A percentile compares a stretch with the other conserved stretches of the same genome.
phyloP scores from a whole-genome alignment of 2,797 vertebrate genomes.

The Characodon lateralis region DNA sequence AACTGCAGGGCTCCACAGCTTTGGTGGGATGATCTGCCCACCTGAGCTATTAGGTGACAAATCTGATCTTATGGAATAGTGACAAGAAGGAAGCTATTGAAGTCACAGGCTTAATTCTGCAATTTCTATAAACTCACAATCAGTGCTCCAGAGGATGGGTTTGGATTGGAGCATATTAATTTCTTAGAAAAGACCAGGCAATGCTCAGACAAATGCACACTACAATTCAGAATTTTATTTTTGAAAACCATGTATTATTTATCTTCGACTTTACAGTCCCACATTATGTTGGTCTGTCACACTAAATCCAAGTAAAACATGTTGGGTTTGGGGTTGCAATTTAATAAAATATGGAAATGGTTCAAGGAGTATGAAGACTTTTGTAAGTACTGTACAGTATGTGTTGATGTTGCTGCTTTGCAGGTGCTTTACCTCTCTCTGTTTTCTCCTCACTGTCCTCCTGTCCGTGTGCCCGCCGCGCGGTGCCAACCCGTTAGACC shows the following conservation, averaged over 20 bases:
- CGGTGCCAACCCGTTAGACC: slow-evolving; percentile 88
- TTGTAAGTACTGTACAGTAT: slow-evolving; percentile 4
- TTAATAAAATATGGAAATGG: neutral
- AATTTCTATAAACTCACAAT: neutral
- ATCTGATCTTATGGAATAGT: neutral
- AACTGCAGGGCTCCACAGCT: neutral
- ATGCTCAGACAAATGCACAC: neutral
- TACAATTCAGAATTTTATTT: neutral
- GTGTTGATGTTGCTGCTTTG: slow-evolving; percentile 7
- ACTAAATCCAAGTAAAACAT: neutral
- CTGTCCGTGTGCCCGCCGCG: slow-evolving; percentile 85
- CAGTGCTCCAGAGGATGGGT: neutral
- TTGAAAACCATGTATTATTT: neutral
- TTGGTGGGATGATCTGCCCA: neutral
- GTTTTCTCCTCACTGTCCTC: slow-evolving; percentile 80
- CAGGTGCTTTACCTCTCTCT: slow-evolving; percentile 77
- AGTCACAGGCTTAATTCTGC: neutral
- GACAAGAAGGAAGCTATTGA: neutral
- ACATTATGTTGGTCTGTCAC: neutral
- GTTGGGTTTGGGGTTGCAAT: neutral
- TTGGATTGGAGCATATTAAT: neutral
- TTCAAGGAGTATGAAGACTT: neutral
- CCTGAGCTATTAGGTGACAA: neutral
- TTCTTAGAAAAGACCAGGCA: neutral
- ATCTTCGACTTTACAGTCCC: neutral